phyloP scores from a whole-genome alignment of 2,797 vertebrate genomes.

The Cuniculus paca region DNA sequence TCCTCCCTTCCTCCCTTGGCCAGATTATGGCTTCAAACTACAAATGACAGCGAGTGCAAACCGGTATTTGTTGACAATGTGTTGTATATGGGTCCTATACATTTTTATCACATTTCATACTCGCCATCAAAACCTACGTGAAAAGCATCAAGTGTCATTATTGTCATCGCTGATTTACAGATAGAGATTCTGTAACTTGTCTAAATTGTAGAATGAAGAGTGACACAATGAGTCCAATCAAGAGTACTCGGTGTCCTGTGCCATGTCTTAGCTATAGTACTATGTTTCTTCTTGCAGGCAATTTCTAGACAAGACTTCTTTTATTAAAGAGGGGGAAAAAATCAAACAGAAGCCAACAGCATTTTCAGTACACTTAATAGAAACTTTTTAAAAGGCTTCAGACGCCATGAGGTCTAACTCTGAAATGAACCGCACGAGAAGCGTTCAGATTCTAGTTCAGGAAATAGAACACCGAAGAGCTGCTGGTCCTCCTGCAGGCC shows the following conservation, averaged over 20 bases:
- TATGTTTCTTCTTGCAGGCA: not conserved
- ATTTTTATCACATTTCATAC: not conserved
- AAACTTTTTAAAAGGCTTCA: not conserved
- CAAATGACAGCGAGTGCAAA: fast-evolving
- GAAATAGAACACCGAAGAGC: fast-evolving
- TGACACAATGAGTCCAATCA: fast-evolving
- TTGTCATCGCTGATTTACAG: not conserved
- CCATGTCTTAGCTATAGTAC: fast-evolving
- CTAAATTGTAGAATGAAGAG: too few species aligned
- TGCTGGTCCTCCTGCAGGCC: fast-evolving
- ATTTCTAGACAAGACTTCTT: not conserved
- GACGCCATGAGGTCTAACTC: not conserved
- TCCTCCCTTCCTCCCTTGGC: not conserved
- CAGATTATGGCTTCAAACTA: not conserved
- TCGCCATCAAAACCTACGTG: not conserved
- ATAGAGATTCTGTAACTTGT: not conserved
- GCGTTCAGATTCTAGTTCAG: fast-evolving
- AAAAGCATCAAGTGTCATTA: fast-evolving
- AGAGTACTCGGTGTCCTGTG: fast-evolving
- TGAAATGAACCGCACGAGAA: not conserved
- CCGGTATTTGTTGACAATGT: fast-evolving
- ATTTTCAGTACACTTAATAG: not conserved
- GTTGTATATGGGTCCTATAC: fast-evolving
- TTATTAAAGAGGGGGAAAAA: not conserved
- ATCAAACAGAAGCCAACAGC: not conserved